These are phyloP conservation scores for Cebuella pygmaea DNA, from an alignment of 2,797 vertebrate species.

Conservation along the genomic window DNA sequence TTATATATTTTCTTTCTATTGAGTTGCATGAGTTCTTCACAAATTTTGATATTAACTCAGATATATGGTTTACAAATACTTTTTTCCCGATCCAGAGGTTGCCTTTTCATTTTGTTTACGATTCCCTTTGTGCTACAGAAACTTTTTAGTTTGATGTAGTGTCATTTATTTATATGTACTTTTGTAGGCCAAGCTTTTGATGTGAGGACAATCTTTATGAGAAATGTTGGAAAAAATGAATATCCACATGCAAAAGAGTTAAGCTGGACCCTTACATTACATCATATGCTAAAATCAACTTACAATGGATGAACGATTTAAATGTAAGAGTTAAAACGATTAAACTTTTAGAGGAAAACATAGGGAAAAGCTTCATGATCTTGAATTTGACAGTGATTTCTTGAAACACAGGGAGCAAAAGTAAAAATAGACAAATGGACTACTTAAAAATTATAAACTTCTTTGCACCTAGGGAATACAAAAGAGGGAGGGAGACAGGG, in stretches of 20 bases:
- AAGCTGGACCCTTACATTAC: not conserved
- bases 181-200: not conserved
- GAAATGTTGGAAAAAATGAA: not conserved
- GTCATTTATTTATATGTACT: not conserved
- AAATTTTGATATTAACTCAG: not conserved
- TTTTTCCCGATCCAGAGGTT: not conserved
- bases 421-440: not conserved
- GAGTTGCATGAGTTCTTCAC: not conserved
- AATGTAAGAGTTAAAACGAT: not conserved
- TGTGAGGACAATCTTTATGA: not conserved
- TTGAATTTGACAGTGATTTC: not conserved
- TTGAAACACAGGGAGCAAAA: not conserved
- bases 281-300: not conserved
- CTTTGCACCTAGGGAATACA: not conserved
- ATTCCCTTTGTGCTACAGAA: not conserved
- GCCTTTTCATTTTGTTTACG: not conserved
- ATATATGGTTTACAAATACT: not conserved
- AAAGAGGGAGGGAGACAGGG: too few relatives aligned
- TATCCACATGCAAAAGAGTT: not conserved
- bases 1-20: not conserved
- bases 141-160: not conserved
- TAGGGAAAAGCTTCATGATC: not conserved
- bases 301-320: not conserved
- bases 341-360: not conserved
- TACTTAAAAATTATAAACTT: not conserved